phyloP scores from a whole-genome alignment of 2,113 vertebrate species.

The Takifugu flavidus region DNA sequence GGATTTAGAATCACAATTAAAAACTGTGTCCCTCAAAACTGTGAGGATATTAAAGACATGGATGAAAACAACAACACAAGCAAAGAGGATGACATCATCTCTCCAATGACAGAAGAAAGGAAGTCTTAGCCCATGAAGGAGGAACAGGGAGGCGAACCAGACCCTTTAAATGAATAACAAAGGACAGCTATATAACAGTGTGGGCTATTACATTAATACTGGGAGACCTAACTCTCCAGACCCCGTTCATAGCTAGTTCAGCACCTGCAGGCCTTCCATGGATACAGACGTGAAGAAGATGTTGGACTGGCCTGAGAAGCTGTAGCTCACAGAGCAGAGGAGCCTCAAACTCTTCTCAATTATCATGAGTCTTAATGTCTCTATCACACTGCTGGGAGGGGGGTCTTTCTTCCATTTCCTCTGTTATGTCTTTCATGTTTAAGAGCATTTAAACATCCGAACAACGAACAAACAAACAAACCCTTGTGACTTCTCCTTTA shows the following conservation, averaged over 20 bases:
- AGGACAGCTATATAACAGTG: slow-evolving; percentile 4
- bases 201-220: slow-evolving; percentile 60
- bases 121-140: not conserved
- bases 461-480: not conserved
- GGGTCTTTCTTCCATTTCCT: too few species aligned
- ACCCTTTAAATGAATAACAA: not conserved
- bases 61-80: too few species aligned
- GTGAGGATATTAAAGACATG: too few species aligned
- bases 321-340: slow-evolving; percentile 61
- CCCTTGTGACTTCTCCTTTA: slow-evolving; percentile 17
- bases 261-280: slow-evolving; percentile 27
- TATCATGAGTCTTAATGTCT: not conserved
- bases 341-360: slow-evolving; percentile 16
- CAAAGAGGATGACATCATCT: not conserved
- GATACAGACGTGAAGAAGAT: slow-evolving; percentile 17
- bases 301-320: slow-evolving; percentile 15
- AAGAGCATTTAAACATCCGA: too few species aligned
- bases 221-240: slow-evolving; percentile 66
- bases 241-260: slow-evolving; percentile 80
- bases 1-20: not conserved
- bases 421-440: too few species aligned
- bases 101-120: slow-evolving; percentile 10
- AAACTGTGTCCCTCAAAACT: not conserved
- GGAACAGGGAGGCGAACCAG: slow-evolving; percentile 21
- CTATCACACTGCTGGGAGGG: too few species aligned